A percentile compares a stretch with the other conserved stretches of the same genome.
These are phyloP conservation scores for Pandemis heparana DNA, from an alignment of 2,888 invertebrate species.

Conservation along the genomic window DNA sequence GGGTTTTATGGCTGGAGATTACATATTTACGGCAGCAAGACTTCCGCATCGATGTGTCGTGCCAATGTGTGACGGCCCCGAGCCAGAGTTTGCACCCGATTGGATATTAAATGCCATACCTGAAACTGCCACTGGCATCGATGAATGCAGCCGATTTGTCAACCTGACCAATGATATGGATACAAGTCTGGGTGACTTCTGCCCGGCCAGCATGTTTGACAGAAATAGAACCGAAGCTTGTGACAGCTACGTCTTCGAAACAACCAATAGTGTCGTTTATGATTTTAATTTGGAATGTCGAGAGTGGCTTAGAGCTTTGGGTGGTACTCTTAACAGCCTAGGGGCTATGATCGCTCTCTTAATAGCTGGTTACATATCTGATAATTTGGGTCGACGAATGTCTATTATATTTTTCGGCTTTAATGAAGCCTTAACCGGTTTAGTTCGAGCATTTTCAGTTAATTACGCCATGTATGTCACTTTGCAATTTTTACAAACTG, in stretches of 20 bases:
- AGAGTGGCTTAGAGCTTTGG: constrained; percentile 89
- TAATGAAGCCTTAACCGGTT: constrained; percentile 70
- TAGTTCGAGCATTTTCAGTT: constrained; percentile 74
- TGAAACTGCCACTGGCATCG: constrained; percentile 62
- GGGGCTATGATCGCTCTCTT: constrained; percentile 89
- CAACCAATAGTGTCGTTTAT: constrained; percentile 73
- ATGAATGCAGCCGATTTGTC: constrained; percentile 69
- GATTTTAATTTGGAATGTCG: constrained; percentile 79
- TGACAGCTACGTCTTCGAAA: constrained; percentile 69
- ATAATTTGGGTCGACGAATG: constrained; percentile 79
- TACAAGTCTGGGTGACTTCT: constrained; percentile 52
- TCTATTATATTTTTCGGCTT: constrained; percentile 76
- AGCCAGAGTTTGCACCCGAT: constrained; percentile 63
- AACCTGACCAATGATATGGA: constrained; percentile 51
- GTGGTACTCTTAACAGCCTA: constrained; percentile 90
- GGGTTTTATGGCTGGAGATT: constrained; percentile 75
- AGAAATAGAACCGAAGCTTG: constrained; percentile 62
- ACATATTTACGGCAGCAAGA: constrained; percentile 73
- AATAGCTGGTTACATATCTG: constrained; percentile 89
- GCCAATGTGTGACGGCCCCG: constrained; percentile 66
- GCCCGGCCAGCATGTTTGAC: constrained; percentile 67
- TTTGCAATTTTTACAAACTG: constrained; percentile 73
- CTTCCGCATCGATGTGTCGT: constrained; percentile 70
- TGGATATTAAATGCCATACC: constrained; percentile 74
- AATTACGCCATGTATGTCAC: constrained; percentile 76